Conservation (phyloP, 2,797 vertebrate species). For the Pteronotus mesoamericanus region DNA sequence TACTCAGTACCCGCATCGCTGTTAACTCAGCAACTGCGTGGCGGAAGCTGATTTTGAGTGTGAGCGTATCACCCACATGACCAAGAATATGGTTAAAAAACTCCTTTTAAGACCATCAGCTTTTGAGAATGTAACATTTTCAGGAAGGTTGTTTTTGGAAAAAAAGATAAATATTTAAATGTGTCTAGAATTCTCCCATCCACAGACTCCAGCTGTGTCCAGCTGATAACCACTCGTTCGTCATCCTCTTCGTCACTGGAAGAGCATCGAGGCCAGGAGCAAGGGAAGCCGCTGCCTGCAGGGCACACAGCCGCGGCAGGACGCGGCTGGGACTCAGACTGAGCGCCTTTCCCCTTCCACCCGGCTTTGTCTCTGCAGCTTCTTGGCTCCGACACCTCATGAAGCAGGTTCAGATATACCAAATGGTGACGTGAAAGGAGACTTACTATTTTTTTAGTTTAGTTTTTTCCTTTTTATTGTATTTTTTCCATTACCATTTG, state of each 20-base stretch:
- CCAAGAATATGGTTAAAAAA: background rate
- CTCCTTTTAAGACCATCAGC: background rate
- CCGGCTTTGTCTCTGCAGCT: background rate
- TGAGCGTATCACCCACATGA: background rate
- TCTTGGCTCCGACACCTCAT: rapidly evolving
- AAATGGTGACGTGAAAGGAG: background rate
- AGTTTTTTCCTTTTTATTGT: background rate
- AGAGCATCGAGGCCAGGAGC: background rate
- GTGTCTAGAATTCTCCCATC: background rate
- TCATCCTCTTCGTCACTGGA: background rate
- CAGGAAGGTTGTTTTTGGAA: background rate
- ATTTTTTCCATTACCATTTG: background rate
- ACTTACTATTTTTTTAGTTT: background rate
- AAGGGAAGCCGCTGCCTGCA: background rate
- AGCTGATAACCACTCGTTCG: background rate
- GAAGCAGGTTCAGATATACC: background rate
- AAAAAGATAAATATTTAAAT: background rate
- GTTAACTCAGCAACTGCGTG: background rate
- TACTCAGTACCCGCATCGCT: background rate
- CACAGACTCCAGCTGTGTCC: background rate
- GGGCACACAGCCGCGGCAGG: rapidly evolving
- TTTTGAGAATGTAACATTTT: background rate
- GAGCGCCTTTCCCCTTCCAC: background rate
- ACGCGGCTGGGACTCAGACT: background rate
- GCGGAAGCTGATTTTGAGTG: background rate